phyloP scores from a whole-genome alignment of 1,140 invertebrate genomes.

The Tetranychus cinnabarinus region DNA sequence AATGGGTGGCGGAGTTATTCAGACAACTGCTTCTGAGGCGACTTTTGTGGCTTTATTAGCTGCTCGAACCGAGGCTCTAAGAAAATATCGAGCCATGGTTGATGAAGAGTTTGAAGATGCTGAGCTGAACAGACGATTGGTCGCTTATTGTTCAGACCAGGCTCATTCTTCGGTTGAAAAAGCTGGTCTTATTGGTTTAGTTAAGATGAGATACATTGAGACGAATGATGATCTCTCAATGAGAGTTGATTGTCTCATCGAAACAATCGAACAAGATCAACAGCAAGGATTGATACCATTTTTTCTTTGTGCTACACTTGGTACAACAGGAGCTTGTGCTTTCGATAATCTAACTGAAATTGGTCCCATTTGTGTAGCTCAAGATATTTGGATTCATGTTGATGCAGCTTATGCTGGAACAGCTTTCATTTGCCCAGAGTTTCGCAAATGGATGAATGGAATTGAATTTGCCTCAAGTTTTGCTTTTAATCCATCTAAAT shows the following conservation, averaged over 20 bases:
- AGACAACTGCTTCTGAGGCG: constrained; percentile 76
- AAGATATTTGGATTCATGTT: constrained; percentile 59
- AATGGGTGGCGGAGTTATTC: constrained; percentile 60
- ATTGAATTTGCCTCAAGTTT: constrained; percentile 68
- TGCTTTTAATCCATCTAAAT: constrained; percentile 91
- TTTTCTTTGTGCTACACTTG: constrained; percentile 62
- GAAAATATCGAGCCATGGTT: constrained; percentile 36
- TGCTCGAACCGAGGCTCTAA: constrained; percentile 56
- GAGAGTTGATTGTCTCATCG: constrained; percentile 10
- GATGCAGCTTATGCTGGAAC: constrained; percentile 73
- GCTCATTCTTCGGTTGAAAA: constrained; percentile 32
- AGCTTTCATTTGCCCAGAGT: constrained; percentile 83
- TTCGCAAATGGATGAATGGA: constrained; percentile 61
- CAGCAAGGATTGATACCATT: constrained; percentile 63
- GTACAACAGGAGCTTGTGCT: constrained; percentile 74
- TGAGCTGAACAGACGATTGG: constrained; percentile 68
- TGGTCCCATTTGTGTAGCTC: constrained; percentile 45
- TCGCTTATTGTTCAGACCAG: constrained; percentile 78
- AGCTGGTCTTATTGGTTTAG: constrained; percentile 25
- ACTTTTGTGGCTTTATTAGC: constrained; percentile 57
- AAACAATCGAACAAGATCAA: constrained; percentile 33
- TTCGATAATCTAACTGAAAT: constrained; percentile 67
- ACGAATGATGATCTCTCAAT: constrained; percentile 15
- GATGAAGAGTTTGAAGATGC: constrained; percentile 41
- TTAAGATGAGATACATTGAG: constrained; percentile 19